A percentile compares a stretch with the other conserved stretches of the same genome.
Evolutionary conservation across 1,140 invertebrate species (phyloP).

Genomic region (Drosophila lacteicornis): DNA sequence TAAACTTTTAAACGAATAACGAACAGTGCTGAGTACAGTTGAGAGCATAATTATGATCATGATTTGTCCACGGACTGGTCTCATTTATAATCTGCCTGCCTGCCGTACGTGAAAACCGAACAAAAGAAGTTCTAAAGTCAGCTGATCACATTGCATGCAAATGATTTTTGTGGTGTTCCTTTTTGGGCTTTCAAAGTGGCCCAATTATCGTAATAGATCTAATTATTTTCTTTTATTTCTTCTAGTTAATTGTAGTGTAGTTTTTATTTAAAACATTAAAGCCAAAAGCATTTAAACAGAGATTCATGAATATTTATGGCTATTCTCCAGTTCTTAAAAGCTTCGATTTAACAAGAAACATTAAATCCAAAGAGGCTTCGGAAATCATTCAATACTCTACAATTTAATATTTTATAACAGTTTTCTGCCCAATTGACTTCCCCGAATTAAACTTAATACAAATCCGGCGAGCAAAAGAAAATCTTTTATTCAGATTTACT

Average conservation of each 20-base stretch:
- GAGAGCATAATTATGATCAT: constrained; percentile 45
- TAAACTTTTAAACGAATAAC: constrained; percentile 30
- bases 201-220: too few relatives aligned
- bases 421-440: constrained; percentile 26
- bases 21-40: background rate
- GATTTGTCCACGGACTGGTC: constrained; percentile 15
- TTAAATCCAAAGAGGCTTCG: background rate
- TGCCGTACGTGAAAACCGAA: background rate
- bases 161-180: background rate
- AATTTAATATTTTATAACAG: constrained; percentile 17
- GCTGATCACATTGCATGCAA: constrained; percentile 27
- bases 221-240: too few relatives aligned
- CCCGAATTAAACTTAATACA: constrained; percentile 20
- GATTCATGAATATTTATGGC: too few relatives aligned
- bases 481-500: constrained; percentile 60
- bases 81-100: constrained; percentile 20
- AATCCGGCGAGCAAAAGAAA: constrained; percentile 31
- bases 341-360: background rate
- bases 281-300: too few relatives aligned
- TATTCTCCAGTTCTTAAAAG: too few relatives aligned
- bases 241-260: too few relatives aligned
- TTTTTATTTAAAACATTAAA: too few relatives aligned
- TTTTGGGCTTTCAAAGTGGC: background rate
- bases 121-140: constrained; percentile 13
- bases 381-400: constrained; percentile 14